Base-by-base conservation (phyloP, 2,113 vertebrate species). In the Dicerorhinus sumatrensis region DNA sequence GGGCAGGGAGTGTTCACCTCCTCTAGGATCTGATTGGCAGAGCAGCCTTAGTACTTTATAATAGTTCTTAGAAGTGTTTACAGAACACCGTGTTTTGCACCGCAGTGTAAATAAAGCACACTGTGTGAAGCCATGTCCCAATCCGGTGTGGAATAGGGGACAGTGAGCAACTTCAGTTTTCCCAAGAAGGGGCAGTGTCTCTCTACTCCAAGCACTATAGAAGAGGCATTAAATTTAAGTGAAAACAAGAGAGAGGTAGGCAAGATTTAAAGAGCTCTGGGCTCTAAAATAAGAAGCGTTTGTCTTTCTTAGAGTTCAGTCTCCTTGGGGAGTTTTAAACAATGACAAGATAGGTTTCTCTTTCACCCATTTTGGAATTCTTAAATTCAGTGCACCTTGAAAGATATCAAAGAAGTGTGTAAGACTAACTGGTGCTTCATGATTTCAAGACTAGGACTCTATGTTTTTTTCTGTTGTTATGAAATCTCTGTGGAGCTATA, bases 21-120 rank as follows among this genome's bases (percentile, higher is more conserved):
- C 16, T 31, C 69, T 56, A 48, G 79, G 54, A 97, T 96, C 91
- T 92, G 86, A 96, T 90, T 84, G 91, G 97, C 92, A 77, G n/a
- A 87, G 56, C 6, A 84, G 39, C 31, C 36, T 92, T 11, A 42
- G 31, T 42, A 51, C 94, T 82, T 94, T 27, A 27, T 58, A 87
- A 56, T 56, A 77, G 80, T 96, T 97, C 96, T 92, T 97, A 92
- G 93, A 96, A 95, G 0, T 6, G 36, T 93, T 98, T 91, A 94
- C 29, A 96, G 86, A 93, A 97, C 39, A 4, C 73, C 3, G 0
- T 62, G 85, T 94, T 88, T 63, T 76, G 81, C 12, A 82, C 31
- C 18, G 10, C 10, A 4, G 4, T 65, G 73, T 83, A 48, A 93
- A 86, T 83, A 48, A 93, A 88, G 56, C 48, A 60, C 1, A 0